These are phyloP conservation scores for Oryzias sinensis DNA, from an alignment of 2,797 vertebrate genomes.

Conservation along the genomic window DNA sequence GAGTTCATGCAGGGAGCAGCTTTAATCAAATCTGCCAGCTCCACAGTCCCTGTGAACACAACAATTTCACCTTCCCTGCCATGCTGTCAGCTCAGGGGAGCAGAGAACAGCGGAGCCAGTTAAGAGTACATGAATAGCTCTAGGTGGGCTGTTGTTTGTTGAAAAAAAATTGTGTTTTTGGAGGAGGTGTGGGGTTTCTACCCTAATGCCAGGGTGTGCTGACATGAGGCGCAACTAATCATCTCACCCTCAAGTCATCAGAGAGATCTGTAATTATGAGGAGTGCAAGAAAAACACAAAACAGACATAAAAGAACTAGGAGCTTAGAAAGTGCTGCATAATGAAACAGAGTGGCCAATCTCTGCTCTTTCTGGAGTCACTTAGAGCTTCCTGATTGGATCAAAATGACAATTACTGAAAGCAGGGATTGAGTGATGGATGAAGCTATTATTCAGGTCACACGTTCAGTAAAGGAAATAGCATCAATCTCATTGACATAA, in stretches of 20 bases:
- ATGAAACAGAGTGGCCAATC: neutral
- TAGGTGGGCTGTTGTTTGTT: constrained; percentile 31
- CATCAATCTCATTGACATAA: too few relatives aligned
- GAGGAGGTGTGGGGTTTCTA: constrained; percentile 4
- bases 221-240: constrained; percentile 31
- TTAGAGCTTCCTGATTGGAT: neutral
- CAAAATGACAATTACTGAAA: neutral
- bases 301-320: neutral
- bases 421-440: neutral
- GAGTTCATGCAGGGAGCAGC: constrained; percentile 46
- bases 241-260: constrained; percentile 19
- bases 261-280: constrained; percentile 18
- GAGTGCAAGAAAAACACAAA: constrained; percentile 25
- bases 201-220: constrained; percentile 11
- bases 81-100: constrained; percentile 21
- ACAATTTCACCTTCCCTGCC: constrained; percentile 48
- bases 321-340: neutral
- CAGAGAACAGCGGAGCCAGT: constrained; percentile 13
- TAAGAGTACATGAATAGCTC: constrained; percentile 22
- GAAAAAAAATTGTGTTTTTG: constrained; percentile 21
- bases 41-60: constrained; percentile 21
- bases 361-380: neutral
- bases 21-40: constrained; percentile 61
- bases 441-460: too few relatives aligned
- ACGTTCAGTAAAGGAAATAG: too few relatives aligned